These are phyloP conservation scores for Trachelus stipa DNA, from an alignment of 2,888 invertebrate species.

Conservation along the genomic window DNA sequence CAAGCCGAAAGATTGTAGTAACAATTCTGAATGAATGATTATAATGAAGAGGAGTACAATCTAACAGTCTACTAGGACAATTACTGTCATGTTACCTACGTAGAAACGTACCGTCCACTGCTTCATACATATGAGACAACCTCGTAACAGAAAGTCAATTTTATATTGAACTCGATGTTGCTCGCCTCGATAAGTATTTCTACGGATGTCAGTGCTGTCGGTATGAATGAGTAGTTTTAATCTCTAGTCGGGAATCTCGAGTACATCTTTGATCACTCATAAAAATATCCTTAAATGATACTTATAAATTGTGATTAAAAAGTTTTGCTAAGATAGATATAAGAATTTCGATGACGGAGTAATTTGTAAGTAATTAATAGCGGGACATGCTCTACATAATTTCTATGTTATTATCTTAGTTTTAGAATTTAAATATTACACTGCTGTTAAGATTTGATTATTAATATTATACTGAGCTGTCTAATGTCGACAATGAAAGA, in stretches of 20 bases:
- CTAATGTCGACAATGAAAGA: not conserved
- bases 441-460: not conserved
- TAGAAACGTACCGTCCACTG: slow-evolving; percentile 23
- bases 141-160: not conserved
- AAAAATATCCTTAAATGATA: not conserved
- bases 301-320: not conserved
- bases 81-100: slow-evolving; percentile 11
- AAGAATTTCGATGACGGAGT: not conserved
- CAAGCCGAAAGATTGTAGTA: slow-evolving; percentile 75
- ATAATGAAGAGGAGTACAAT: not conserved
- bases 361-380: not conserved
- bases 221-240: not conserved
- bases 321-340: not conserved
- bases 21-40: slow-evolving; percentile 3
- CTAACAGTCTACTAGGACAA: slow-evolving; percentile 10
- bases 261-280: not conserved
- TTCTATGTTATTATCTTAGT: not conserved
- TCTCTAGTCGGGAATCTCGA: not conserved
- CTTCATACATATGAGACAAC: slow-evolving; percentile 12
- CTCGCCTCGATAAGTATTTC: not conserved
- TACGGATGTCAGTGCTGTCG: not conserved
- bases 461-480: not conserved
- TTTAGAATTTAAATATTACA: not conserved
- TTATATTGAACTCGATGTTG: not conserved
- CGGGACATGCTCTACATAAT: not conserved